Conservation (phyloP, 2,113 vertebrate species). For the Pomatorhinus ruficollis region DNA sequence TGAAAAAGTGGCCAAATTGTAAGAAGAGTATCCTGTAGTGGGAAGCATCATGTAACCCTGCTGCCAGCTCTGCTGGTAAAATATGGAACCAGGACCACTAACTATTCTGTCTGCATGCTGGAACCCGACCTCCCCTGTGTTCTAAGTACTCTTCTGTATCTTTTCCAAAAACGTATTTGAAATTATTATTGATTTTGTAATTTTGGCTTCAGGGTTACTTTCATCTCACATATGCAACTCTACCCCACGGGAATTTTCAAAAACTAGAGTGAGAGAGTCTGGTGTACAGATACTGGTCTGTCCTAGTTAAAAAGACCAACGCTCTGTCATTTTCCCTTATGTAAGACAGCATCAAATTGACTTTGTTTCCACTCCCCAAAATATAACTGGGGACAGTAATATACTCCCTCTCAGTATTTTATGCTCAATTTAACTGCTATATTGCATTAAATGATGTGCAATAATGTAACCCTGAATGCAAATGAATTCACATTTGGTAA, state of each 20-base stretch:
- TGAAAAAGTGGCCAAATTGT: neutral
- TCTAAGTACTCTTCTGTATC: constrained; percentile 27
- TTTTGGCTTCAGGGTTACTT: constrained; percentile 20
- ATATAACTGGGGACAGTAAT: neutral
- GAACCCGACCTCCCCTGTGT: neutral
- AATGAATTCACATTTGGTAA: constrained; percentile 12
- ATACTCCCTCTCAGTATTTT: constrained; percentile 16
- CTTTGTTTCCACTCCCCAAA: constrained; percentile 12
- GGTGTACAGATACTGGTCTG: neutral
- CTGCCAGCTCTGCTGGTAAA: constrained; percentile 40
- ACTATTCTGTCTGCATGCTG: neutral
- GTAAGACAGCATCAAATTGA: constrained; percentile 11
- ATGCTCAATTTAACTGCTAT: constrained; percentile 54
- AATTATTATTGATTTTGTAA: constrained; percentile 65
- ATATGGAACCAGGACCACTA: neutral
- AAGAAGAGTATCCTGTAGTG: neutral
- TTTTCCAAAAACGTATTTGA: constrained; percentile 21
- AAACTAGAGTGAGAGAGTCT: neutral
- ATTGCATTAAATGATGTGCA: constrained; percentile 47
- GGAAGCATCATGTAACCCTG: neutral
- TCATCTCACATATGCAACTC: neutral
- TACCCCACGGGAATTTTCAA: neutral
- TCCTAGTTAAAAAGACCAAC: neutral
- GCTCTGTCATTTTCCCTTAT: neutral
- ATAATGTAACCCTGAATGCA: constrained; percentile 49